A percentile compares a stretch with the other conserved stretches of the same genome.
phyloP scores from a whole-genome alignment of 2,113 vertebrate species.

The Choloepus hoffmanni region DNA sequence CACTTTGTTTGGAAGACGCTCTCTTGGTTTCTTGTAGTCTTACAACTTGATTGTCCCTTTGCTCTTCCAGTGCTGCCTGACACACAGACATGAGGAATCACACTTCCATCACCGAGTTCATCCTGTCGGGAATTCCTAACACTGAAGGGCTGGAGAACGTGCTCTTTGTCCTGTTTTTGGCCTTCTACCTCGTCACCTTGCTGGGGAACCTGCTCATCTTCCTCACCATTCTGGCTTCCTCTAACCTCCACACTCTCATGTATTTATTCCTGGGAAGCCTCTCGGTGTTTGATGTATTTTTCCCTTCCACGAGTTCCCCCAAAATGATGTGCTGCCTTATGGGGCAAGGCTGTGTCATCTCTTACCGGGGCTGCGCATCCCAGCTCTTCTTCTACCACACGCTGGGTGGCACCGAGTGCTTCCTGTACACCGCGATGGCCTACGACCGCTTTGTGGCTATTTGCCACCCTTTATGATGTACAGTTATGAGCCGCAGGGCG shows the following conservation, averaged over 20 bases:
- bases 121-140: conserved; percentile 66
- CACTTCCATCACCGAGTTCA: conserved; percentile 31
- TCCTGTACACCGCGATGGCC: conserved; percentile 85
- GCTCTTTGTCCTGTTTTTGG: conserved; percentile 76
- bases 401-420: conserved; percentile 66
- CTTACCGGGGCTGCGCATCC: conserved; percentile 77
- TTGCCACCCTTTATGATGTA: conserved; percentile 82
- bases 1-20: not conserved
- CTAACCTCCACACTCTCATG: conserved; percentile 81
- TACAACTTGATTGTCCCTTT: not conserved
- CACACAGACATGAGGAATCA: not conserved
- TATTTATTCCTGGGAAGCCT: conserved; percentile 86
- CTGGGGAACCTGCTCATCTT: conserved; percentile 84
- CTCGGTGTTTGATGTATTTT: conserved; percentile 83
- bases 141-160: conserved; percentile 61
- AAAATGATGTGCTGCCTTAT: conserved; percentile 82
- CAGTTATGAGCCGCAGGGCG: conserved; percentile 67
- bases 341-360: conserved; percentile 67
- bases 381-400: conserved; percentile 84
- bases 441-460: conserved; percentile 83
- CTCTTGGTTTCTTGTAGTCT: not conserved
- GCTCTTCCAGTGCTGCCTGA: not conserved
- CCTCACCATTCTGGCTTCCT: conserved; percentile 73
- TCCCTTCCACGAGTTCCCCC: conserved; percentile 83
- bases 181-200: conserved; percentile 78